Evolutionary conservation across 2,797 vertebrate genomes (phyloP).

Genomic region (Crocodylus rhombifer): DNA sequence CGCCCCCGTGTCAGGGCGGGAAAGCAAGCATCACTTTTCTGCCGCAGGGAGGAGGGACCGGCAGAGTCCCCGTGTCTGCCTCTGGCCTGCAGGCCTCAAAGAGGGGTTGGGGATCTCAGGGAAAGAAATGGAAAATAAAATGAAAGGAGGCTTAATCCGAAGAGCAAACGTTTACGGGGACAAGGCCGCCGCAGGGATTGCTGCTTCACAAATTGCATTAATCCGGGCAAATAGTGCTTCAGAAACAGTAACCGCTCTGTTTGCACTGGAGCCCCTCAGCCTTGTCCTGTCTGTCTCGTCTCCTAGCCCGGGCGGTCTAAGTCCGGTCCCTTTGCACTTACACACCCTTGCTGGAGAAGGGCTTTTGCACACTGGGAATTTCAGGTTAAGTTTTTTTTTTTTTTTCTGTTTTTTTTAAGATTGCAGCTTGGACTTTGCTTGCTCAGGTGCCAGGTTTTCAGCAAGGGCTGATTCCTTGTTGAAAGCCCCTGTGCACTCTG

Average conservation of each 20-base stretch:
- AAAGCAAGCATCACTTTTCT: slow-evolving; percentile 55
- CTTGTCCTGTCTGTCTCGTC: slow-evolving; percentile 36
- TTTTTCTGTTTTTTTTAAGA: too few relatives aligned
- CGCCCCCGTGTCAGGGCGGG: slow-evolving; percentile 28
- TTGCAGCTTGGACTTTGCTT: not conserved
- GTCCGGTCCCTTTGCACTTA: slow-evolving; percentile 39
- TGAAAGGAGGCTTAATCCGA: slow-evolving; percentile 68
- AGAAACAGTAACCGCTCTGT: slow-evolving; percentile 58
- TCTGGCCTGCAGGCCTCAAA: not conserved
- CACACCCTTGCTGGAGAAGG: not conserved
- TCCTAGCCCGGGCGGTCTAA: not conserved
- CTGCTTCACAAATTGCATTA: slow-evolving; percentile 75
- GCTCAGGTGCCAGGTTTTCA: not conserved
- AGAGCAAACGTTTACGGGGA: slow-evolving; percentile 73
- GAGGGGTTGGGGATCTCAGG: not conserved
- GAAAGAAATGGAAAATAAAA: slow-evolving; percentile 64
- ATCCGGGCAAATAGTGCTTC: slow-evolving; percentile 74
- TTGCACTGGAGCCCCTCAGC: slow-evolving; percentile 48
- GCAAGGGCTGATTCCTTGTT: not conserved
- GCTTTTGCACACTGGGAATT: slow-evolving; percentile 33
- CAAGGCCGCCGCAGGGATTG: slow-evolving; percentile 69
- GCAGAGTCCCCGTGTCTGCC: slow-evolving; percentile 5
- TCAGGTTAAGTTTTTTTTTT: rapidly evolving
- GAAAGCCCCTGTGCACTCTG: not conserved
- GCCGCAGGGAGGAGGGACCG: slow-evolving; percentile 44